These are phyloP conservation scores for Calyptommatus sinebrachiatus DNA, from an alignment of 2,113 vertebrate species.

Conservation along the genomic window DNA sequence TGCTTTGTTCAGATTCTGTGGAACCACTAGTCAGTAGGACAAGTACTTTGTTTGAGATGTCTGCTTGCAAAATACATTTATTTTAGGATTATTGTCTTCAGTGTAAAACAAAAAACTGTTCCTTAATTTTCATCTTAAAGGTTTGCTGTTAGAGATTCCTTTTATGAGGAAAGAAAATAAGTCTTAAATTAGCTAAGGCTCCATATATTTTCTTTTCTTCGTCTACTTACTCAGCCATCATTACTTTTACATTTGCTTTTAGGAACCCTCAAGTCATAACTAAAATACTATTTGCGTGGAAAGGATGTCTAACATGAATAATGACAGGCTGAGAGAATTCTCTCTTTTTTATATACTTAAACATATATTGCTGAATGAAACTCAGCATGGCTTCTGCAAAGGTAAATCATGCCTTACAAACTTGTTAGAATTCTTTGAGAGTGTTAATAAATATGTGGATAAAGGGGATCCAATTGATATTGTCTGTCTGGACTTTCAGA, in stretches of 20 bases:
- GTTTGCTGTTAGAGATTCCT: background rate
- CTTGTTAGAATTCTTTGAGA: no score
- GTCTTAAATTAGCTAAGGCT: slow-evolving; percentile 18
- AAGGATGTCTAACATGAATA: background rate
- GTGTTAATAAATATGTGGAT: no score
- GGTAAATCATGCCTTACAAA: no score
- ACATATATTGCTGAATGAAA: no score
- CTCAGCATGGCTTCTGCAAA: no score
- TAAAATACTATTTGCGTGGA: background rate
- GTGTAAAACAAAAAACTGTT: background rate
- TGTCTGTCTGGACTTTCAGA: no score
- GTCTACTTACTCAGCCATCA: background rate
- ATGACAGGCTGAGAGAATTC: background rate
- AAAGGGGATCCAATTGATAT: no score
- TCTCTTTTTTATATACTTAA: no score
- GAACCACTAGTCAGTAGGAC: background rate
- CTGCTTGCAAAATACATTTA: background rate
- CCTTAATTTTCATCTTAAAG: background rate
- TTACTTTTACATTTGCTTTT: slow-evolving; percentile 1
- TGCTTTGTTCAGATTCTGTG: background rate
- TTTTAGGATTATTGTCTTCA: slow-evolving; percentile 1
- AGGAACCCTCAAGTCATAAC: background rate
- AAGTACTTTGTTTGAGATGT: background rate
- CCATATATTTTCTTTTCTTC: background rate
- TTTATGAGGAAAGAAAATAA: slow-evolving; percentile 6